A percentile compares a stretch with the other conserved stretches of the same genome.
Conservation (phyloP, 2,888 invertebrate genomes). For the Gisinianus flammeolus region DNA sequence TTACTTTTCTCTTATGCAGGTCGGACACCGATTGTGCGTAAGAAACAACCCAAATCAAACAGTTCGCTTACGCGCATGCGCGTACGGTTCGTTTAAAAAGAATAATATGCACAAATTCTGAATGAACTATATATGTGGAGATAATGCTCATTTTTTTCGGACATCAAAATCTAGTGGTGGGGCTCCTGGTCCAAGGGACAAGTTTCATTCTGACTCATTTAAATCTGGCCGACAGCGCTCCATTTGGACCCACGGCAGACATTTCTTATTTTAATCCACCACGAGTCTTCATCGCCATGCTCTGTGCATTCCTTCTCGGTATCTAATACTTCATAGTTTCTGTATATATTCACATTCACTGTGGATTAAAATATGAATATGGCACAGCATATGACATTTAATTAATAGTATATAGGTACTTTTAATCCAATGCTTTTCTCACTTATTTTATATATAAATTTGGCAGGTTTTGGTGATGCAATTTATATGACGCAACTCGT, state of each 20-base stretch:
- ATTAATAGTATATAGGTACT: too few relatives aligned
- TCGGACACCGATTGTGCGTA: slow-evolving; percentile 88
- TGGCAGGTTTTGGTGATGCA: slow-evolving; percentile 81
- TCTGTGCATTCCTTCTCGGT: slow-evolving; percentile 89
- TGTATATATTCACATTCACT: too few relatives aligned
- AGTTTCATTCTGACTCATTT: slow-evolving; percentile 86
- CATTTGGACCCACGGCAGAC: slow-evolving; percentile 71
- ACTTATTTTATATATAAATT: too few relatives aligned
- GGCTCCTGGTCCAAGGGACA: slow-evolving; percentile 81
- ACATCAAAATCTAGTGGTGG: too few relatives aligned
- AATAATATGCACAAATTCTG: too few relatives aligned
- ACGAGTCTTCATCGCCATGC: slow-evolving; percentile 68
- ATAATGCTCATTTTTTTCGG: too few relatives aligned
- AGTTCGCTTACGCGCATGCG: too few relatives aligned
- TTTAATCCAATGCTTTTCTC: background rate
- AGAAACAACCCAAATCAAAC: too few relatives aligned
- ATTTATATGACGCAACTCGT: slow-evolving; percentile 97
- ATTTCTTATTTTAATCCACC: slow-evolving; percentile 57
- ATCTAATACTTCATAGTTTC: background rate
- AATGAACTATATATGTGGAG: too few relatives aligned
- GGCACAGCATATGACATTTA: too few relatives aligned
- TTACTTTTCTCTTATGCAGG: slow-evolving; percentile 44
- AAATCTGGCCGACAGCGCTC: slow-evolving; percentile 82
- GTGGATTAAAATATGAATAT: too few relatives aligned
- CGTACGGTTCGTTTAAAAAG: too few relatives aligned